Conservation (phyloP, 2,797 vertebrate species). For the Malurus leucopterus region DNA sequence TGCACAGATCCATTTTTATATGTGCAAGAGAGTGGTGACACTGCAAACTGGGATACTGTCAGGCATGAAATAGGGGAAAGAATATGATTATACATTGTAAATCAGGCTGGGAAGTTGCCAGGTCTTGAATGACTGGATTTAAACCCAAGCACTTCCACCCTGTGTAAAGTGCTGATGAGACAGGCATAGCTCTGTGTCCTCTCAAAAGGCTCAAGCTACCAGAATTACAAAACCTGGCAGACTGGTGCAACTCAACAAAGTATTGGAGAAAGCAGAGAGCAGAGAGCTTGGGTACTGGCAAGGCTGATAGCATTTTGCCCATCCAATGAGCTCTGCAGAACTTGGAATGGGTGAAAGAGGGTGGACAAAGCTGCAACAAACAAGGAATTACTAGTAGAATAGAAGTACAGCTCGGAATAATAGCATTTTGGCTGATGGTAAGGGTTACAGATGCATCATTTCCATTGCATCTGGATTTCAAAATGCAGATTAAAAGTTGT, state of each 20-base stretch:
- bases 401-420: not conserved
- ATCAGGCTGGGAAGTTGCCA: not conserved
- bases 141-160: not conserved
- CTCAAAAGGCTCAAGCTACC: not conserved
- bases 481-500: not conserved
- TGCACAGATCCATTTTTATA: not conserved
- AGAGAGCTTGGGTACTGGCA: not conserved
- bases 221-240: not conserved
- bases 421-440: not conserved
- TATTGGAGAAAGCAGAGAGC: not conserved
- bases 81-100: not conserved
- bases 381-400: not conserved
- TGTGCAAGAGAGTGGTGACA: not conserved
- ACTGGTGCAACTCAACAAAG: not conserved
- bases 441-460: not conserved
- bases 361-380: not conserved
- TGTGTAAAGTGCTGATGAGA: not conserved
- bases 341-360: not conserved
- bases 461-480: not conserved
- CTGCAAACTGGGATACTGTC: not conserved
- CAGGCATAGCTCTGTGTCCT: not conserved
- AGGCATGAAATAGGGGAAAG: not conserved
- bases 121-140: not conserved
- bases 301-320: not conserved
- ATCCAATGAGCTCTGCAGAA: not conserved